These are phyloP conservation scores for Drosophila subsilvestris DNA, from an alignment of 2,888 invertebrate genomes.

Conservation along the genomic window DNA sequence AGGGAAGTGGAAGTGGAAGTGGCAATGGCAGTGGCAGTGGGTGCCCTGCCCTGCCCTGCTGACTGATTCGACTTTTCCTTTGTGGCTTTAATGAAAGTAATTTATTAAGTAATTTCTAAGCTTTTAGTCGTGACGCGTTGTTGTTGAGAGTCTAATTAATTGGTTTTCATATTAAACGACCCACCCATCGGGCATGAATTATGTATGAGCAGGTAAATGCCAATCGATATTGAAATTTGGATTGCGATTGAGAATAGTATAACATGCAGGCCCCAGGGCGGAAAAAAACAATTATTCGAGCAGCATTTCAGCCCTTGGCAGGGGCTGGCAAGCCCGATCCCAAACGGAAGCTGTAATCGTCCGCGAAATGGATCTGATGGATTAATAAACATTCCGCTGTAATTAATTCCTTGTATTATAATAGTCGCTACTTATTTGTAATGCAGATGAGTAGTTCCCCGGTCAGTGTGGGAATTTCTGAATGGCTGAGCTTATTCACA, in stretches of 20 bases:
- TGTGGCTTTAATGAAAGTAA: constrained; percentile 76
- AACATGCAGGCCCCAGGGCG: constrained; percentile 4
- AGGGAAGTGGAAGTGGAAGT: not conserved
- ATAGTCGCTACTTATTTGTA: constrained; percentile 10
- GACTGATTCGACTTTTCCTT: constrained; percentile 60
- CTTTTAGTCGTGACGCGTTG: constrained; percentile 73
- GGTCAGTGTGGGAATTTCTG: constrained; percentile 3
- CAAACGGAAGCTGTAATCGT: constrained; percentile 32
- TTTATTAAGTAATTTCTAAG: constrained; percentile 78
- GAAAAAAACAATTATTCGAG: constrained; percentile 25
- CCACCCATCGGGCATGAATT: constrained; percentile 56
- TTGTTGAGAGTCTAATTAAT: constrained; percentile 72
- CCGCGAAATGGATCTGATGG: constrained; percentile 46
- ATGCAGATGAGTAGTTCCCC: constrained; percentile 17
- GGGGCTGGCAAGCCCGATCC: constrained; percentile 24
- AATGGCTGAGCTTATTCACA: constrained; percentile 5
- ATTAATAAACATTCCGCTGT: constrained; percentile 42
- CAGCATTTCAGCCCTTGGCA: constrained; percentile 20
- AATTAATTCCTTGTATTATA: constrained; percentile 38
- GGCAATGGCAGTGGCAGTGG: constrained; percentile 21
- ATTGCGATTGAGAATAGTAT: constrained; percentile 7
- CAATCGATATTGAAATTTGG: constrained; percentile 37
- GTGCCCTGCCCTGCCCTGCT: not conserved
- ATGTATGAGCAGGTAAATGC: constrained; percentile 53
- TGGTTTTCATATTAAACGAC: constrained; percentile 71